These are phyloP conservation scores for Cephalopterus ornatus DNA, from an alignment of 2,113 vertebrate genomes.

Conservation along the genomic window DNA sequence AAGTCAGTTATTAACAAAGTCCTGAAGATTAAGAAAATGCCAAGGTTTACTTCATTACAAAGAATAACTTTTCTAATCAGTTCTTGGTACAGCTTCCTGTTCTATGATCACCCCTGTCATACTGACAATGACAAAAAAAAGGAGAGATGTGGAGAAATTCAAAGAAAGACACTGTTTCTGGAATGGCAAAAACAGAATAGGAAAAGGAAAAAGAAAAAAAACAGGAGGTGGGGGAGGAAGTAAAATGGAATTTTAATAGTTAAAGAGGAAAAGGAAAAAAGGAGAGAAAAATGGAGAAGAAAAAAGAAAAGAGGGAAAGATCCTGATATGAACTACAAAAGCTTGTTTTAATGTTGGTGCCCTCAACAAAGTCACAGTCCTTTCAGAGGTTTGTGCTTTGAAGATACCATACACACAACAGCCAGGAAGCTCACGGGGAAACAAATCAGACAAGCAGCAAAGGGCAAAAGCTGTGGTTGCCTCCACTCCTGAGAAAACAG, in stretches of 20 bases:
- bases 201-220: background rate
- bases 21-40: background rate
- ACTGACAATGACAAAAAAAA: background rate
- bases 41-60: background rate
- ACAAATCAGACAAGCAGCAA: background rate
- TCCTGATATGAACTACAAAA: background rate
- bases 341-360: background rate
- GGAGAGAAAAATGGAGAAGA: background rate
- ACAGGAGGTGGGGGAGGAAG: rapidly evolving
- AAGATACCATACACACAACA: background rate
- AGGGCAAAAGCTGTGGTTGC: background rate
- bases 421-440: background rate
- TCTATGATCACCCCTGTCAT: background rate
- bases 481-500: background rate
- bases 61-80: background rate
- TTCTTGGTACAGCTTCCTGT: background rate
- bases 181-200: background rate
- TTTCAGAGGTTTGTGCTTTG: background rate
- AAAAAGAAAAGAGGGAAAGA: background rate
- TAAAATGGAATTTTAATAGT: rapidly evolving
- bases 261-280: background rate
- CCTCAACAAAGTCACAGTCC: background rate
- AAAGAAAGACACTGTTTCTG: background rate
- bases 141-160: background rate
- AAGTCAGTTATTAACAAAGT: background rate